Conservation (phyloP, 1,140 invertebrate genomes). For the Drosophila oshimai region DNA sequence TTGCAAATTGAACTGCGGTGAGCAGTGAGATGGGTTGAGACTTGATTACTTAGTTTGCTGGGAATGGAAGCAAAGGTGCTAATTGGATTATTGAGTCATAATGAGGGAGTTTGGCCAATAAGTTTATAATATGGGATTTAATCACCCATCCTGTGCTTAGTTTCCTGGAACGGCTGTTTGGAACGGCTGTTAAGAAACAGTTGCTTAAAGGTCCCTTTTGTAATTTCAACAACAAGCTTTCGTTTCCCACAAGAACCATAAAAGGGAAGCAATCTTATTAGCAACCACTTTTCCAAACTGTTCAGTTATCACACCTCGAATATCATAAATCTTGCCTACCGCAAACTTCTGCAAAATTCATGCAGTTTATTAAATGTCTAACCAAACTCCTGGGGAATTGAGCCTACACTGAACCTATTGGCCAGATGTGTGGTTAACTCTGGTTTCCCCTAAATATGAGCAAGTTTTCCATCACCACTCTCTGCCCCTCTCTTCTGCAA, state of each 20-base stretch:
- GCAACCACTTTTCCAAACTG: neutral
- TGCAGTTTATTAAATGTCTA: slow-evolving; percentile 39
- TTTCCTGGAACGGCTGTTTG: too few species aligned
- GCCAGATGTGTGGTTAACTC: slow-evolving; percentile 14
- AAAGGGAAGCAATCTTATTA: neutral
- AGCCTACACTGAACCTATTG: slow-evolving; percentile 18
- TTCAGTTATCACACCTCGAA: neutral
- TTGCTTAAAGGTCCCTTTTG: too few species aligned
- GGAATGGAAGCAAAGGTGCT: slow-evolving; percentile 36
- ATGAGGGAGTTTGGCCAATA: neutral
- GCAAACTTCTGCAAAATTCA: slow-evolving; percentile 27
- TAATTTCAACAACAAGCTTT: neutral
- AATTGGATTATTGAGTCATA: slow-evolving; percentile 37
- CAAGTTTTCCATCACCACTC: too few species aligned
- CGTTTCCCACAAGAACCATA: neutral
- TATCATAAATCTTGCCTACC: neutral
- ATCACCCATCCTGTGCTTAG: neutral
- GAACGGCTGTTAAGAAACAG: too few species aligned
- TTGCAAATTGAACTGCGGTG: slow-evolving; percentile 54
- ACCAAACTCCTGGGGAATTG: slow-evolving; percentile 24
- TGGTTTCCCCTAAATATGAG: neutral
- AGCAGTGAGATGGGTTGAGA: neutral
- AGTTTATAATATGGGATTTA: neutral
- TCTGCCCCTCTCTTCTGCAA: neutral
- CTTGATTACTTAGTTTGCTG: neutral